Evolutionary conservation across 2,113 vertebrate genomes (phyloP).

Genomic region (Bungarus multicinctus): DNA sequence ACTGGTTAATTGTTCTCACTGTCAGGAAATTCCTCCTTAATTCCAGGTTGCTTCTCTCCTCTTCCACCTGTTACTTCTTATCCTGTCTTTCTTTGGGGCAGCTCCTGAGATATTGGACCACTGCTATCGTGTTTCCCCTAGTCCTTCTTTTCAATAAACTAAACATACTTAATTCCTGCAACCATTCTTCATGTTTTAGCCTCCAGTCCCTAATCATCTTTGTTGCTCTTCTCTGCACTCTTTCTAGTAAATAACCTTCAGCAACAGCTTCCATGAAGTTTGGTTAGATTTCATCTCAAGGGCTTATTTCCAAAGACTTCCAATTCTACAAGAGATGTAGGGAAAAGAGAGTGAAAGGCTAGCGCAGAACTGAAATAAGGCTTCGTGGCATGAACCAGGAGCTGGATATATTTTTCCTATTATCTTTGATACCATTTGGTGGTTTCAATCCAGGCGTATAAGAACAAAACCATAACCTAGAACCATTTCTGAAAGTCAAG

Average conservation of each 20-base stretch:
- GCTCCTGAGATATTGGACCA: not conserved
- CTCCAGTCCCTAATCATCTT: not conserved
- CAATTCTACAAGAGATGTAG: not conserved
- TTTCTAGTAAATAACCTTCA: not conserved
- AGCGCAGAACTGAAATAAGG: not conserved
- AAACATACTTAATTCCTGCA: not conserved
- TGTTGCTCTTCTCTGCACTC: not conserved
- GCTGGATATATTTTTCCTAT: not conserved
- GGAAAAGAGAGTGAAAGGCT: not conserved
- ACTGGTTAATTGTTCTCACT: not conserved
- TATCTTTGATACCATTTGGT: slow-evolving; percentile 63
- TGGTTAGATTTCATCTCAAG: not conserved
- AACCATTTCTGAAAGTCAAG: not conserved
- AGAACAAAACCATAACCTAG: not conserved
- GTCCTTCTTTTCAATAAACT: not conserved
- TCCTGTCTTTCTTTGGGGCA: not conserved
- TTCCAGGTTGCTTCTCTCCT: not conserved
- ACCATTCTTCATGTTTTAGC: not conserved
- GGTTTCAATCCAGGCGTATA: slow-evolving; percentile 9
- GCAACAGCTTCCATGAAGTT: too few relatives aligned
- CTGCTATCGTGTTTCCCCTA: not conserved
- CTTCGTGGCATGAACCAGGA: not conserved
- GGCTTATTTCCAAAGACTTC: not conserved
- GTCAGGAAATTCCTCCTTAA: not conserved
- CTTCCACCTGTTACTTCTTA: not conserved